Percentiles rank a stretch among this genome's conserved stretches.
These are phyloP conservation scores for Nasonia vitripennis DNA, from an alignment of 1,140 invertebrate species.

Conservation along the genomic window DNA sequence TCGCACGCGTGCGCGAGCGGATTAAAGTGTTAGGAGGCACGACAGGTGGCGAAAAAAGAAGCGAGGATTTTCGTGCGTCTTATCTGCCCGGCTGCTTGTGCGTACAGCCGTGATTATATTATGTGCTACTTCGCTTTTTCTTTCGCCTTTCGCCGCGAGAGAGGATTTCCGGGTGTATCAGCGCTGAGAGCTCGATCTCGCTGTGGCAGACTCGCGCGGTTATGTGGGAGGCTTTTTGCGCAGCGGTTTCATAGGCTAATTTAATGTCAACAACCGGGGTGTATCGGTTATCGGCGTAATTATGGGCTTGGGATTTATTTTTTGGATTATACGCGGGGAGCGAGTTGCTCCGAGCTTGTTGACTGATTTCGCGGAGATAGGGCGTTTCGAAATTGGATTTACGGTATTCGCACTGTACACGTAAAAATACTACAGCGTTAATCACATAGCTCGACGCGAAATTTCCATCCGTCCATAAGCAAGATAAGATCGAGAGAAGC, in stretches of 20 bases:
- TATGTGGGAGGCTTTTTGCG: background rate
- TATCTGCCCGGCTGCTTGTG: background rate
- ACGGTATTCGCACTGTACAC: too few species aligned
- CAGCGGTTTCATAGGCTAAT: background rate
- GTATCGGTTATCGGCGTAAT: background rate
- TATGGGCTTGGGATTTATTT: background rate
- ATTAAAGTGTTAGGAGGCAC: constrained; percentile 60
- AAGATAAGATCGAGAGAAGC: background rate
- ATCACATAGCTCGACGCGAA: too few species aligned
- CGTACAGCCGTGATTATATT: background rate
- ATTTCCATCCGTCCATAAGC: too few species aligned
- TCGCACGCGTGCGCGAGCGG: constrained; percentile 48
- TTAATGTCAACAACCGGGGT: background rate
- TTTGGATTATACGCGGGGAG: too few species aligned
- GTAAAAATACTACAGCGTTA: too few species aligned
- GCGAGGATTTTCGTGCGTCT: background rate
- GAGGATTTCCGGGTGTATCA: background rate
- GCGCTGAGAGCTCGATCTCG: background rate
- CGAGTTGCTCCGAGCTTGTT: too few species aligned
- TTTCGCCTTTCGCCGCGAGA: background rate
- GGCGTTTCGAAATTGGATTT: too few species aligned
- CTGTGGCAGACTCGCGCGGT: too few species aligned
- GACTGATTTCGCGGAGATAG: too few species aligned
- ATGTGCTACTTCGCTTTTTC: background rate
- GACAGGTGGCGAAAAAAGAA: constrained; percentile 36